These are phyloP conservation scores for Ypsolopha scabrella DNA, from an alignment of 2,888 invertebrate species.

Conservation along the genomic window DNA sequence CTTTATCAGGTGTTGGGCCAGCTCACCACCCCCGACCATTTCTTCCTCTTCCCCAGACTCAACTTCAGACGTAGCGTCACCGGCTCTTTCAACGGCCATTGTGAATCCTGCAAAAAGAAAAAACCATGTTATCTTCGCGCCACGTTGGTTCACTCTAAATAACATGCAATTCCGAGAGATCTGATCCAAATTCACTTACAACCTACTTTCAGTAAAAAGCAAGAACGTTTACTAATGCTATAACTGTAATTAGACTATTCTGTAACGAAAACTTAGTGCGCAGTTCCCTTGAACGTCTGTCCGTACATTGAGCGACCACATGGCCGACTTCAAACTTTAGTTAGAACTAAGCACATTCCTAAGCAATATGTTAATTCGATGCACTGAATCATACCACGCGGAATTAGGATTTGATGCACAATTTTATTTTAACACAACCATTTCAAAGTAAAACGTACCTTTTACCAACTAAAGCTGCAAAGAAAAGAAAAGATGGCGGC, in stretches of 20 bases:
- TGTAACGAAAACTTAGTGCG: slow-evolving; percentile 51
- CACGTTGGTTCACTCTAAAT: slow-evolving; percentile 4
- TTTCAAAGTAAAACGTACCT: slow-evolving; percentile 48
- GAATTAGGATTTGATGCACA: slow-evolving; percentile 8
- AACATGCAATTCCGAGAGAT: no score
- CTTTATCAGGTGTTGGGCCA: slow-evolving; percentile 53
- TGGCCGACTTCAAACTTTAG: slow-evolving; percentile 30
- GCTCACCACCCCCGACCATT: slow-evolving; percentile 63
- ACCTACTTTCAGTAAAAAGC: no score
- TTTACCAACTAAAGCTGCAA: slow-evolving; percentile 48
- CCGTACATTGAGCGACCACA: slow-evolving; percentile 48
- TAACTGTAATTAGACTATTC: background rate
- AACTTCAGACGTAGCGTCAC: slow-evolving; percentile 74
- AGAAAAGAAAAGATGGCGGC: slow-evolving; percentile 65
- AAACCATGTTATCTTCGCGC: slow-evolving; percentile 1
- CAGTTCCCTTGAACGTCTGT: slow-evolving; percentile 42
- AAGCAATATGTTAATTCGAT: background rate
- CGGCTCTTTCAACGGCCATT: slow-evolving; percentile 77
- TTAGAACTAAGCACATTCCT: background rate
- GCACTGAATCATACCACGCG: background rate
- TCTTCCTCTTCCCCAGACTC: slow-evolving; percentile 77
- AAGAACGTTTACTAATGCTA: background rate
- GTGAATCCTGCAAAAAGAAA: slow-evolving; percentile 39
- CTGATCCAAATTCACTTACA: no score
- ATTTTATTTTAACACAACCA: slow-evolving; percentile 21